Evolutionary conservation across 2,888 invertebrate species (phyloP).

Genomic region (Zelleria hepariella): DNA sequence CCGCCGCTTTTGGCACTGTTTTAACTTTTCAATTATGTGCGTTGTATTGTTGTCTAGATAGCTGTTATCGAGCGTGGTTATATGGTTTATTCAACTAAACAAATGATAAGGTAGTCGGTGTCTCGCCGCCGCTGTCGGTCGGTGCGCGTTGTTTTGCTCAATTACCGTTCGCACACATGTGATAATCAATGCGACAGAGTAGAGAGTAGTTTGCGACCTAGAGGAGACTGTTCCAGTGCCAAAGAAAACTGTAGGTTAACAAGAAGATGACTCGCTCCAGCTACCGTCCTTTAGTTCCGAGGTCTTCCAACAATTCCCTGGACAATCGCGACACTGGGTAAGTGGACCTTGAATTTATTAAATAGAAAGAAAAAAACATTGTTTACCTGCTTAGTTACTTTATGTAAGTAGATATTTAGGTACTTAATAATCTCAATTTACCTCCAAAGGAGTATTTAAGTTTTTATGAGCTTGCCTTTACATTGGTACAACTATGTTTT

Average conservation of each 20-base stretch:
- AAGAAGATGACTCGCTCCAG: slow-evolving; percentile 60
- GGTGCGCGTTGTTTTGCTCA: slow-evolving; percentile 39
- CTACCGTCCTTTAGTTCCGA: slow-evolving; percentile 57
- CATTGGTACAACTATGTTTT: too few relatives aligned
- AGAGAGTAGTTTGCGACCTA: not conserved
- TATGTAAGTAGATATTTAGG: too few relatives aligned
- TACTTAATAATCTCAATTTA: too few relatives aligned
- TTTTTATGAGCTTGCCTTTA: too few relatives aligned
- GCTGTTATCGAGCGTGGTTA: slow-evolving; percentile 21
- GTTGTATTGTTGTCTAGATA: slow-evolving; percentile 34
- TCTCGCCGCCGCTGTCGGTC: slow-evolving; percentile 26
- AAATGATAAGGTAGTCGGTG: slow-evolving; percentile 39
- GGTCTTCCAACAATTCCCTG: slow-evolving; percentile 52
- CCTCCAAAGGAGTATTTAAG: too few relatives aligned
- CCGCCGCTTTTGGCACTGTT: not conserved
- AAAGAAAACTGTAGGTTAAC: not conserved
- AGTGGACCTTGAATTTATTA: too few relatives aligned
- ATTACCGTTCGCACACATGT: slow-evolving; percentile 14
- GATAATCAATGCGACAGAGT: not conserved
- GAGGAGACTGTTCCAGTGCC: not conserved
- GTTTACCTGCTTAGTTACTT: too few relatives aligned
- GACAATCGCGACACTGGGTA: slow-evolving; percentile 53
- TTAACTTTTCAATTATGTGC: not conserved
- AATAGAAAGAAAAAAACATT: too few relatives aligned
- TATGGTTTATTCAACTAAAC: slow-evolving; percentile 22